Evolutionary conservation across 2,113 vertebrate species (phyloP), one percentile per base, ranked within the genome.

Genomic region (Tachysurus fulvidraco): DNA sequence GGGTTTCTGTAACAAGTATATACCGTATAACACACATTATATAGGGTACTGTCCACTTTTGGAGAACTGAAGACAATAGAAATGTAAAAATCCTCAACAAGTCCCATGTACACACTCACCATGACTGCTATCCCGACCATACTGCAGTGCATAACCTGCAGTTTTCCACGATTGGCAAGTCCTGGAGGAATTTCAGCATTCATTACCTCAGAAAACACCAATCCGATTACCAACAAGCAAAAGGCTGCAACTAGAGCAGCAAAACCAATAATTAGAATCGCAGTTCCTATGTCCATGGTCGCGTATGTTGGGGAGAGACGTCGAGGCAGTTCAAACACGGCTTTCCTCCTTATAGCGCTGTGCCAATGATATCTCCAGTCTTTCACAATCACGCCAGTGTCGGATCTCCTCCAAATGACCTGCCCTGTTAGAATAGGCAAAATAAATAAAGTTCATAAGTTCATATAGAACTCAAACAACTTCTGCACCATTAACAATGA

Each of bases 171-270:
- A 87, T 92, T 92, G 65, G 89, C 90, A 88, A 96, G 91, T 89
- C 95, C 95, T 30, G 85, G 88, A 90, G 96, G 96, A 90, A 96
- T 93, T 86, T 96, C 92, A 23, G 95, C 94, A 90, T 96, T 95
- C 91, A 94, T 94, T 86, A 95, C 83, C 87, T 96, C 93, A 11
- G 94, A 93, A 87, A 95, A 96, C 88, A 96, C 92, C 64, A 94
- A 92, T n/a, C 95, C 95, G 88, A 94, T 91, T 87, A 96, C 65
- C 81, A 96, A 41, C n/a, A 96, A 78, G 80, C 94, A 90, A 90
- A 94, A 92, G 84, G 92, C 93, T 74, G 95, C 93, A 85, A 94
- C 88, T 78, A 96, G 87, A 67, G 92, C 92, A 59, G 92, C 93
- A 0, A 95, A 88, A 86, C 94, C 89, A 87, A 94, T 91, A 88